These are phyloP conservation scores for Siniperca chuatsi DNA, from an alignment of 2,113 vertebrate species.

Conservation along the genomic window DNA sequence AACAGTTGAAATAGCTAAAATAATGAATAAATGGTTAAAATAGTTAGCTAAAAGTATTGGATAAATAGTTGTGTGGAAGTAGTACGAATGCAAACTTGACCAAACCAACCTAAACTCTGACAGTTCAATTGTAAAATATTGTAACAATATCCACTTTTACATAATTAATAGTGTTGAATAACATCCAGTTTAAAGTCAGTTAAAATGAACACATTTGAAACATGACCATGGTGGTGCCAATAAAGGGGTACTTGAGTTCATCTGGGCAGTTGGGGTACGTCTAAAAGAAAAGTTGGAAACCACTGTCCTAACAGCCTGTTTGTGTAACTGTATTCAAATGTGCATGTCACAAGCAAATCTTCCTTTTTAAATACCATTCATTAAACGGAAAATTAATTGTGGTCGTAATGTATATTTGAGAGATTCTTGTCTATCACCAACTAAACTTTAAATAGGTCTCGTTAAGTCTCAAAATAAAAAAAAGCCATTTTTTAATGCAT, in stretches of 20 bases:
- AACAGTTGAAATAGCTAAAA: too few species aligned
- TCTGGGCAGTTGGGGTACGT: too few species aligned
- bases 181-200: background rate
- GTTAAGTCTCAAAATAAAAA: background rate
- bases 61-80: too few species aligned
- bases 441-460: background rate
- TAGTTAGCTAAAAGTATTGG: too few species aligned
- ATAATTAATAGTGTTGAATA: background rate
- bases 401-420: background rate
- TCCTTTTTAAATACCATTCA: background rate
- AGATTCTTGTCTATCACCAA: background rate
- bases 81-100: background rate
- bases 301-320: background rate
- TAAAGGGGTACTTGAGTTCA: background rate
- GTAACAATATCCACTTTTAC: background rate
- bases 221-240: background rate
- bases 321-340: background rate
- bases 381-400: background rate
- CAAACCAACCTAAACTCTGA: background rate
- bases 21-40: background rate
- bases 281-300: background rate
- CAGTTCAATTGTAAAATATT: background rate
- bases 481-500: background rate
- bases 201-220: background rate
- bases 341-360: background rate